Base-by-base conservation (phyloP, 92 coral and sea anemone genomes). In the Desmophyllum pertusum region DNA sequence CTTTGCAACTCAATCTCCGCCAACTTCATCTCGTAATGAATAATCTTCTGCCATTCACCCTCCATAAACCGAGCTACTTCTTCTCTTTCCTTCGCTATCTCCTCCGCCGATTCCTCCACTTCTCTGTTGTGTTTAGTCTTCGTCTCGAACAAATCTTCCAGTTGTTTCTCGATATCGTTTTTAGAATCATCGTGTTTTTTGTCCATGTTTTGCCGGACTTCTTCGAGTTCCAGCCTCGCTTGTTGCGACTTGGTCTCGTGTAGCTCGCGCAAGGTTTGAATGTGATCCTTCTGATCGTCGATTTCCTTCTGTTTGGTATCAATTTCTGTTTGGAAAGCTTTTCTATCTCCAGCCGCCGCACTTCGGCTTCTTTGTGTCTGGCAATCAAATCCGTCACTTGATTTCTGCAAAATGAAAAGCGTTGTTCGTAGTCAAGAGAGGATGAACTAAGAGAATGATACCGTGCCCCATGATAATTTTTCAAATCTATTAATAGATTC, bases 281-380 rank as follows among this genome's bases (percentile, higher is more conserved):
- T 92, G 76, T 86, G 87, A 38, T 90, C 93, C 33, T 91, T 93
- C 81, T 94, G 98, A 13, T 83, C 92, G 83, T 96, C 98, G 23
- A 96, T 94, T 75, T 96, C 98, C 61, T 85, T 86, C 74, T 89
- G 94, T 74, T 96, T 96, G 75, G 69, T 77, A 77, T 94, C 92
- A 23, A 94, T 90, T 43, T 90, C 98, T 40, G 80, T 84, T 77
- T 91, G 95, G 88, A 94, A 85, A 75, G 88, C 87, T 27, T 90
- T 74, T 96, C 98, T 70, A 94, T 84, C 65, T 94, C 98, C 23
- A 96, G 84, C 77, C 98, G 85, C 40, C 95, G 87, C 13, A 93
- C 90, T 53, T 96, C 98, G 14, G 96, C 91, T 87, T 96, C 96
- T 70, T 96, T 96, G 92, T 96, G 98, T 74, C 90, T 92, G 37